Percentiles rank a stretch among this genome's conserved stretches.
Conservation (phyloP, 2,797 vertebrate genomes). For the Manis javanica region DNA sequence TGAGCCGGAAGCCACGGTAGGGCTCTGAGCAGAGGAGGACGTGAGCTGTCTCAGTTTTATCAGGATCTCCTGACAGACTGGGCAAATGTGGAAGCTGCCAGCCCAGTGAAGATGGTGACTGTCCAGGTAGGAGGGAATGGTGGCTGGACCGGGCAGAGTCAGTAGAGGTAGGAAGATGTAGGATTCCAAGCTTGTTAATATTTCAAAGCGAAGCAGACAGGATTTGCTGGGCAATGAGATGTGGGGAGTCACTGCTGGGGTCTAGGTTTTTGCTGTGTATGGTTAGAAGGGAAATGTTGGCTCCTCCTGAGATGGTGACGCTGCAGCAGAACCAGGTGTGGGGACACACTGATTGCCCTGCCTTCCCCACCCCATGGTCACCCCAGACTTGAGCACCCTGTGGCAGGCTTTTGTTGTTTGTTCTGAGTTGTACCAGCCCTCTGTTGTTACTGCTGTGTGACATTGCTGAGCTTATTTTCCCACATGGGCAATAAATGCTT, state of each 20-base stretch:
- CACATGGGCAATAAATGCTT: no score
- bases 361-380: accelerated
- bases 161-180: background rate
- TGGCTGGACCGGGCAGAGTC: background rate
- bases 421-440: background rate
- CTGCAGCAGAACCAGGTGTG: background rate
- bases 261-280: background rate
- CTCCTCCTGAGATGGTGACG: background rate
- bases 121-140: background rate
- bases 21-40: background rate
- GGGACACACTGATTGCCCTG: background rate
- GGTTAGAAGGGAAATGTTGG: background rate
- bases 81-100: background rate
- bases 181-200: background rate
- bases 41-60: no score
- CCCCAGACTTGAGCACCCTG: background rate
- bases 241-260: background rate
- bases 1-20: background rate
- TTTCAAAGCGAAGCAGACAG: background rate
- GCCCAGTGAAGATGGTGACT: background rate
- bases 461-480: no score
- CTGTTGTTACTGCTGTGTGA: no score
- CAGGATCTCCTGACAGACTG: background rate
- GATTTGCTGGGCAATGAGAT: background rate
- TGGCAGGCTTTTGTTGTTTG: background rate